phyloP scores from a whole-genome alignment of 2,888 invertebrate genomes.

The Chesias legatella region DNA sequence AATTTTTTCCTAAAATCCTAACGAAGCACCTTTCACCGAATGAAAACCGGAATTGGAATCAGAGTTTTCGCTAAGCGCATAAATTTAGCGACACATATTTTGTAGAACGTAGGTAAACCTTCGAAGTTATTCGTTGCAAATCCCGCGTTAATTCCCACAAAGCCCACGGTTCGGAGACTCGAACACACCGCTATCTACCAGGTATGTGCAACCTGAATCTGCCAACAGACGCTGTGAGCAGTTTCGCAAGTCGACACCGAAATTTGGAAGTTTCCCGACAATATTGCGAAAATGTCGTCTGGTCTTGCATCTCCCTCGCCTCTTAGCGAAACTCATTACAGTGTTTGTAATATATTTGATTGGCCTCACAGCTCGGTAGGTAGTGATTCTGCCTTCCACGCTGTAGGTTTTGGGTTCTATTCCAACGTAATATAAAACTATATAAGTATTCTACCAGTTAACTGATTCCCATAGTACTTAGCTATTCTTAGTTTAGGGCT shows the following conservation, averaged over 20 bases:
- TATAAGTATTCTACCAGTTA: too few species aligned
- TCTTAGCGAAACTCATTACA: conserved; percentile 27
- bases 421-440: too few species aligned
- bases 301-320: conserved; percentile 36
- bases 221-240: conserved; percentile 53
- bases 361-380: neutral
- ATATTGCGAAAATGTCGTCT: conserved; percentile 66
- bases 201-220: conserved; percentile 49
- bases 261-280: conserved; percentile 71
- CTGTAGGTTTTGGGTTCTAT: too few species aligned
- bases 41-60: neutral
- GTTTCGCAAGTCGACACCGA: conserved; percentile 76
- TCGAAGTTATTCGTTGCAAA: conserved; percentile 58
- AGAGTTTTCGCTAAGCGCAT: conserved; percentile 7
- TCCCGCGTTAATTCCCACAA: conserved; percentile 63
- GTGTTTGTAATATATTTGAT: conserved; percentile 4
- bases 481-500: too few species aligned
- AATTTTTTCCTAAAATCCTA: too few species aligned
- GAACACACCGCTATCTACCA: conserved; percentile 41
- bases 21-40: neutral
- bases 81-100: conserved; percentile 20
- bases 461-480: too few species aligned
- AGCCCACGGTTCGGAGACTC: conserved; percentile 64
- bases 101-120: conserved; percentile 32
- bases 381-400: too few species aligned